Evolutionary conservation across 2,888 invertebrate species (phyloP).

Genomic region (Artemia sinica): DNA sequence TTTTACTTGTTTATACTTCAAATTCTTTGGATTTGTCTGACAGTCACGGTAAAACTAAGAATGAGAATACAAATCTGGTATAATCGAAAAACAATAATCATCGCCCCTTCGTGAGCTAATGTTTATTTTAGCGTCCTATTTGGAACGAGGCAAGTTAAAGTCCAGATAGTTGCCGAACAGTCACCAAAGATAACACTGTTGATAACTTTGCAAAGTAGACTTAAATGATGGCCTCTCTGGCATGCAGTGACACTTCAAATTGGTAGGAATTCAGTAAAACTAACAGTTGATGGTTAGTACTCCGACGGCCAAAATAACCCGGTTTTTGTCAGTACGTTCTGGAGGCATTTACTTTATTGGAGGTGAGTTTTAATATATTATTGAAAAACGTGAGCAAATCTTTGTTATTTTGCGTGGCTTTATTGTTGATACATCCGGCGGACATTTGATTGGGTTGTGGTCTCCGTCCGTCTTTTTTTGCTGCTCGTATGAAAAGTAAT

Average conservation of each 20-base stretch:
- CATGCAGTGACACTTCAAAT: constrained; percentile 62
- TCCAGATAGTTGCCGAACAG: constrained; percentile 50
- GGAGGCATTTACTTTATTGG: constrained; percentile 43
- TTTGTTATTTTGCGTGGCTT: too few relatives aligned
- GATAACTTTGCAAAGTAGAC: constrained; percentile 63
- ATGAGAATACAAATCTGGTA: too few relatives aligned
- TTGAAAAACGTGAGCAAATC: not conserved
- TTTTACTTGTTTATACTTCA: too few relatives aligned
- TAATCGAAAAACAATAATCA: too few relatives aligned
- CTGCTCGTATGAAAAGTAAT: too few relatives aligned
- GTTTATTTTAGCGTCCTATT: constrained; percentile 43
- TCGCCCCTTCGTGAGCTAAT: too few relatives aligned
- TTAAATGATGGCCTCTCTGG: constrained; percentile 90
- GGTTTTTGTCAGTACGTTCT: constrained; percentile 49
- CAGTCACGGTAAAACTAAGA: too few relatives aligned
- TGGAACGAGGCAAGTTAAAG: constrained; percentile 54
- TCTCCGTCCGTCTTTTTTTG: too few relatives aligned
- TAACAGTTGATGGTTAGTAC: constrained; percentile 68
- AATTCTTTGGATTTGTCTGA: too few relatives aligned
- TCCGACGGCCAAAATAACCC: constrained; percentile 61
- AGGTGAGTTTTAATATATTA: constrained; percentile 27
- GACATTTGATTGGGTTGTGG: too few relatives aligned
- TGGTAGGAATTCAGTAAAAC: constrained; percentile 48
- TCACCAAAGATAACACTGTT: constrained; percentile 53
- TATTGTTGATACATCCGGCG: too few relatives aligned